phyloP scores from a whole-genome alignment of 2,888 invertebrate genomes.

The Pandemis cinnamomeana region DNA sequence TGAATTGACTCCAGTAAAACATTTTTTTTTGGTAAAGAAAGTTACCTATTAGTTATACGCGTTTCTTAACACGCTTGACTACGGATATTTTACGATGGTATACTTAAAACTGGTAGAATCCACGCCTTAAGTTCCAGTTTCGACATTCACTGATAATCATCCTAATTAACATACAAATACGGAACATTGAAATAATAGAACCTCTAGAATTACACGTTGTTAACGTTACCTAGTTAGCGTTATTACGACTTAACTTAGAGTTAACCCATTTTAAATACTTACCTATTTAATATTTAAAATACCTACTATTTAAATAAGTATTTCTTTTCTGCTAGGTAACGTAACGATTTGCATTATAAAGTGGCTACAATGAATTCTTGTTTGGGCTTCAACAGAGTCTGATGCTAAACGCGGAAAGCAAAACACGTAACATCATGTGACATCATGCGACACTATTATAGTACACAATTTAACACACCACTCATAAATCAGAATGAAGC shows the following conservation, averaged over 20 bases:
- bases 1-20: too few species aligned
- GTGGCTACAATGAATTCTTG: not conserved
- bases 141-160: constrained; percentile 4
- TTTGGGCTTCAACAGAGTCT: not conserved
- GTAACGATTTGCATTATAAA: not conserved
- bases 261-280: not conserved
- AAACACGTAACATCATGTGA: not conserved
- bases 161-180: constrained; percentile 7
- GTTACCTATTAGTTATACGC: not conserved
- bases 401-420: not conserved
- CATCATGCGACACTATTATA: not conserved
- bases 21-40: not conserved
- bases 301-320: too few species aligned
- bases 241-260: not conserved
- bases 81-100: not conserved
- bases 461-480: not conserved
- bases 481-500: not conserved
- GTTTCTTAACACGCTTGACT: constrained; percentile 6
- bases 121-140: constrained; percentile 5
- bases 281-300: too few species aligned
- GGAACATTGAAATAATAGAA: not conserved
- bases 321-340: not conserved
- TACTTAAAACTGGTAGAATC: not conserved
- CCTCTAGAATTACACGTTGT: not conserved
- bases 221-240: not conserved